Evolutionary conservation across 2,888 invertebrate genomes (phyloP).

Genomic region (Epirrhoe tristata): DNA sequence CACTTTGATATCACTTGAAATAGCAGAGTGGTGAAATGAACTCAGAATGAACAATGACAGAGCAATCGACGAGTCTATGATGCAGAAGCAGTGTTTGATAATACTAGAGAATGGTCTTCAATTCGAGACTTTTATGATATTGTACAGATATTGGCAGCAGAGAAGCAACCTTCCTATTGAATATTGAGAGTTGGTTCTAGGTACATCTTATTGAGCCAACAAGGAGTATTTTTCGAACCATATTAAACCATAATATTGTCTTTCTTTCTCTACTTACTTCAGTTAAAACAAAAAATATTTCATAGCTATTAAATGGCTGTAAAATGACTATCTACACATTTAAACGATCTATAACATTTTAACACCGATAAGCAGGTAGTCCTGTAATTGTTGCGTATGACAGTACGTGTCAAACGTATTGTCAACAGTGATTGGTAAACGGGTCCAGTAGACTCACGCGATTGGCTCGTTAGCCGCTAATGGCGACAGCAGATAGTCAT

Average conservation of each 20-base stretch:
- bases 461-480: constrained; percentile 39
- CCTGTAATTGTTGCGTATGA: background rate
- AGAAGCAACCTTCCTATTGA: too few species aligned
- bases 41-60: background rate
- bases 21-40: background rate
- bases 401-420: constrained; percentile 26
- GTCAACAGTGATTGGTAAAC: constrained; percentile 31
- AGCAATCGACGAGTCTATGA: background rate
- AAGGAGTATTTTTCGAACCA: too few species aligned
- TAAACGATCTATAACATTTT: too few species aligned
- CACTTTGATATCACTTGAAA: background rate
- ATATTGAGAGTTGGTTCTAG: too few species aligned
- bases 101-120: background rate
- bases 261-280: too few species aligned
- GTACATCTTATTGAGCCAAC: too few species aligned
- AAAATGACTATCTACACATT: too few species aligned
- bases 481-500: constrained; percentile 42
- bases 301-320: too few species aligned
- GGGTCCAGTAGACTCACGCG: constrained; percentile 32
- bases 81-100: background rate
- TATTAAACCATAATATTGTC: too few species aligned
- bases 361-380: background rate
- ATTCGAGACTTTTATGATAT: too few species aligned
- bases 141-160: too few species aligned
- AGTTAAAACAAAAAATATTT: too few species aligned